phyloP scores from a whole-genome alignment of 2,797 vertebrate genomes.

The Myiotriccus ornatus region DNA sequence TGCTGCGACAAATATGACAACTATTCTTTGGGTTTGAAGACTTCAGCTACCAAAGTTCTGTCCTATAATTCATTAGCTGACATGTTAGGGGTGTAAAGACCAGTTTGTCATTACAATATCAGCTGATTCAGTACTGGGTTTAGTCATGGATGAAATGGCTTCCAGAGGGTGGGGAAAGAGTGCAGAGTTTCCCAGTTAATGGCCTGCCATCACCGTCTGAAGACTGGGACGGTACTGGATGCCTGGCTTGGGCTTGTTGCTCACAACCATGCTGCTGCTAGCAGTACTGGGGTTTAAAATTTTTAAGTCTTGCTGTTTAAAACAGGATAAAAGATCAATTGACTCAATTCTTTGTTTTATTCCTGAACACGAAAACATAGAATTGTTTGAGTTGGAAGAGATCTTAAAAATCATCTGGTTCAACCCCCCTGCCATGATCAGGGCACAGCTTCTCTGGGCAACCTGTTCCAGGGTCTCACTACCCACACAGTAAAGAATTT shows the following conservation, averaged over 20 bases:
- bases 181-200: neutral
- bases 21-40: neutral
- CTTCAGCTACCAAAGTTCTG: neutral
- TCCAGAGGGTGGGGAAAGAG: neutral
- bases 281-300: neutral
- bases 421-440: neutral
- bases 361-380: neutral
- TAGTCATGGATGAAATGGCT: neutral
- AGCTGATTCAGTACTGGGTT: neutral
- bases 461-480: neutral
- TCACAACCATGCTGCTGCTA: neutral
- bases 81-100: neutral
- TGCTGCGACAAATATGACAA: neutral
- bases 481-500: neutral
- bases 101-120: neutral
- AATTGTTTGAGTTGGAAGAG: neutral
- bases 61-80: constrained; percentile 1
- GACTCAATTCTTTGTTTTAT: neutral
- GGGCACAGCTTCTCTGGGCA: neutral
- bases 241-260: neutral
- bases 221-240: neutral
- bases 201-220: neutral
- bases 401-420: neutral
- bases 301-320: neutral
- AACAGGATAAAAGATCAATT: neutral